Percentiles rank a stretch among this genome's conserved stretches.
Conservation (phyloP, 2,113 vertebrate genomes). For the Atrichornis clamosus region DNA sequence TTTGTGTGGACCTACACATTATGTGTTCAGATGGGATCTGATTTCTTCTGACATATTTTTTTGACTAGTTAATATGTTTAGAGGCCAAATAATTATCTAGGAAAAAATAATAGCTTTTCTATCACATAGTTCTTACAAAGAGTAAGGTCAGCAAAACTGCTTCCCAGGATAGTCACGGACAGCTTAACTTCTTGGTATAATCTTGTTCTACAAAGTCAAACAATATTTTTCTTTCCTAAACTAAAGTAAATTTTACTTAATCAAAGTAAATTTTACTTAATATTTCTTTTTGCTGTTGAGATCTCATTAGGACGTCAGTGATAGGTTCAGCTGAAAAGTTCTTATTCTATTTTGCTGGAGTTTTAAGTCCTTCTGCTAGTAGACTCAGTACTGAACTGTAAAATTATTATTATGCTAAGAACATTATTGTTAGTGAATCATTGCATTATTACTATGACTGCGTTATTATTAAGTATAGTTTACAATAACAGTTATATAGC, state of each 20-base stretch:
- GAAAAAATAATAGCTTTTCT: not conserved
- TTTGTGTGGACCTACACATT: not conserved
- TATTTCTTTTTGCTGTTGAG: not conserved
- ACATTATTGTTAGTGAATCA: not conserved
- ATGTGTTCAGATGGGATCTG: not conserved
- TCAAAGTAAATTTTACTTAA: not conserved
- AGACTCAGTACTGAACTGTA: not conserved
- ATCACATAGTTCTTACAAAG: not conserved
- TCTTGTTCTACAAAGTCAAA: not conserved
- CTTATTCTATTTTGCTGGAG: not conserved
- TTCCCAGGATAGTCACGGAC: not conserved
- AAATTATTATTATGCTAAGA: not conserved
- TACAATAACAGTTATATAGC: not conserved
- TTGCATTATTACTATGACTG: not conserved
- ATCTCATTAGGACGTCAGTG: not conserved
- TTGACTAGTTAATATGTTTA: not conserved
- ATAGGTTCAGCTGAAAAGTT: not conserved
- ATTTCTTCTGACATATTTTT: not conserved
- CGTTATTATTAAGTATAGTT: not conserved
- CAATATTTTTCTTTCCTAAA: not conserved
- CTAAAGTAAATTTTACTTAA: not conserved
- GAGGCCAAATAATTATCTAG: not conserved
- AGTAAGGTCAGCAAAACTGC: not conserved
- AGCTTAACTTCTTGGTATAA: not conserved
- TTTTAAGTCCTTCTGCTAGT: not conserved